These are phyloP conservation scores for Pluvianellus socialis DNA, from an alignment of 2,113 vertebrate genomes.

Conservation along the genomic window DNA sequence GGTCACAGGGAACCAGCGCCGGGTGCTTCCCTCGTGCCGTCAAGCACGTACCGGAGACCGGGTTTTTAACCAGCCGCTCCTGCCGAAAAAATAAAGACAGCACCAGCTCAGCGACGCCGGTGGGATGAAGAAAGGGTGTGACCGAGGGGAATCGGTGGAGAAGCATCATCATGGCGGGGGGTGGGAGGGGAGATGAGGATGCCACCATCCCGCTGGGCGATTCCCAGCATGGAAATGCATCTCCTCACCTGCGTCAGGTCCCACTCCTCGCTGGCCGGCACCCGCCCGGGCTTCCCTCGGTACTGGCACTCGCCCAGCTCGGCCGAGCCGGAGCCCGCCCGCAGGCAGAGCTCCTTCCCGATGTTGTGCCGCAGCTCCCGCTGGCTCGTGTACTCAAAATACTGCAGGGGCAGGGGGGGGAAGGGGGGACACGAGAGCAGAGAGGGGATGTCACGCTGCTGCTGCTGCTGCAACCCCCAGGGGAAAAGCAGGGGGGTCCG, in stretches of 20 bases:
- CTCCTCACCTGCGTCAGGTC: conserved; percentile 82
- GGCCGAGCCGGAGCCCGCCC: conserved; percentile 50
- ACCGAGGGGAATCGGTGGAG: neutral
- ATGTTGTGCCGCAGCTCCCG: conserved; percentile 93
- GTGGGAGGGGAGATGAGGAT: no score
- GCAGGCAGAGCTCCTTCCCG: conserved; percentile 90
- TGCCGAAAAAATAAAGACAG: conserved; percentile 31
- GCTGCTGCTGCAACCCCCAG: neutral
- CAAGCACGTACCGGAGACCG: conserved; percentile 81
- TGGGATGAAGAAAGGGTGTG: neutral
- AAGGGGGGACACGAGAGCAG: neutral
- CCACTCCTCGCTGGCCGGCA: conserved; percentile 86
- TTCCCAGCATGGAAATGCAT: rapidly evolving
- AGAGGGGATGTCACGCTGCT: neutral
- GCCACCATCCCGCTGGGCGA: rapidly evolving
- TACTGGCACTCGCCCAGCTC: conserved; percentile 81
- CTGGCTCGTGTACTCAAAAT: conserved; percentile 90
- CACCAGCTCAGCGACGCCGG: neutral
- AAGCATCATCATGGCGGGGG: rapidly evolving
- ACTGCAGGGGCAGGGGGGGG: conserved; percentile 68
- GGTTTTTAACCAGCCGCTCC: conserved; percentile 84
- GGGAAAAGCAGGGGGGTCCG: rapidly evolving
- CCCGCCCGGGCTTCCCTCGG: conserved; percentile 77
- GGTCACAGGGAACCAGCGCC: conserved; percentile 76
- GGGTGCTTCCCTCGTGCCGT: conserved; percentile 70